Percentiles rank a stretch among this genome's conserved stretches.
phyloP scores from a whole-genome alignment of 2,797 vertebrate species.

The Lindbergichthys nudifrons region DNA sequence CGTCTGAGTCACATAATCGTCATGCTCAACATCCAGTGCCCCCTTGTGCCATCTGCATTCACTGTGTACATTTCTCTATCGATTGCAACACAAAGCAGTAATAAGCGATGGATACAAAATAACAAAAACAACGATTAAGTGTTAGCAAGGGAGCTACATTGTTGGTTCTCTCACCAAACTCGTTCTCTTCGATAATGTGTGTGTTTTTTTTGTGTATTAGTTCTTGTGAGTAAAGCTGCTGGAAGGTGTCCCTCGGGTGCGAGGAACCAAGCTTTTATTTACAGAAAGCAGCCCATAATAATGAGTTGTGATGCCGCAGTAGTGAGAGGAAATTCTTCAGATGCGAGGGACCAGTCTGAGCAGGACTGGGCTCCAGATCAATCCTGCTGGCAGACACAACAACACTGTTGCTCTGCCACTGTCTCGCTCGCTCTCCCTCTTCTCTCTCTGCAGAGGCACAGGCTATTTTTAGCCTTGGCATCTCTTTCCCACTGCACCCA shows the following conservation, averaged over 20 bases:
- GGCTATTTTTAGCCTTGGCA: slow-evolving; percentile 79
- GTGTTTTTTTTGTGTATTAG: slow-evolving; percentile 23
- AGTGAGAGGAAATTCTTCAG: slow-evolving; percentile 63
- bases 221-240: slow-evolving; percentile 45
- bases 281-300: slow-evolving; percentile 56
- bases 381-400: slow-evolving; percentile 75
- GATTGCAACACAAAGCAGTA: not conserved
- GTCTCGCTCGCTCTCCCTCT: slow-evolving; percentile 41
- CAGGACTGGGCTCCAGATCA: slow-evolving; percentile 68
- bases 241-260: slow-evolving; percentile 29
- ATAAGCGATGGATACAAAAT: not conserved
- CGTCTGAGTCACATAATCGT: not conserved
- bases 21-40: not conserved
- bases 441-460: slow-evolving; percentile 64
- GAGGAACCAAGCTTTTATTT: slow-evolving; percentile 47
- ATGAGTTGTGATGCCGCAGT: slow-evolving; percentile 60
- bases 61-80: not conserved
- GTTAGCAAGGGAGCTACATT: not conserved
- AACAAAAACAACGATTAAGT: not conserved
- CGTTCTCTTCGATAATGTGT: slow-evolving; percentile 1
- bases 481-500: slow-evolving; percentile 50
- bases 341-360: slow-evolving; percentile 51
- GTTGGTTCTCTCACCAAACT: slow-evolving; percentile 1
- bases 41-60: not conserved
- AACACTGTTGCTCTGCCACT: slow-evolving; percentile 60